Evolutionary conservation across 2,113 vertebrate species (phyloP).

Genomic region (Podilymbus podiceps): DNA sequence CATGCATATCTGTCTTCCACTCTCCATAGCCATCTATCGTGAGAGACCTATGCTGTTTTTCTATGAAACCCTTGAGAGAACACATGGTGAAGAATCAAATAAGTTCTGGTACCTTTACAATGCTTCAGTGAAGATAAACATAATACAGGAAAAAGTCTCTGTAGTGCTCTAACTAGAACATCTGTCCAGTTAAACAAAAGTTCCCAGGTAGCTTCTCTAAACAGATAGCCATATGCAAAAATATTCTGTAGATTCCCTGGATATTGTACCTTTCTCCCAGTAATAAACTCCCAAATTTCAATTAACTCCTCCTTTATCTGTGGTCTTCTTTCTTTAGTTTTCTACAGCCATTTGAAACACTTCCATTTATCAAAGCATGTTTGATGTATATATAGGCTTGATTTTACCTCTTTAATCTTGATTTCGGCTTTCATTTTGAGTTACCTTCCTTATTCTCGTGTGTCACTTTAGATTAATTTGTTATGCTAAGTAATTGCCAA

Average conservation of each 20-base stretch:
- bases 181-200: background rate
- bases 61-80: background rate
- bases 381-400: background rate
- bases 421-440: constrained; percentile 29
- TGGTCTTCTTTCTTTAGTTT: background rate
- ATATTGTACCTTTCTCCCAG: background rate
- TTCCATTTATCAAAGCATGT: background rate
- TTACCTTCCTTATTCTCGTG: constrained; percentile 17
- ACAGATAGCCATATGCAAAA: background rate
- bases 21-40: too few relatives aligned
- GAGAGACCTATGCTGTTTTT: background rate
- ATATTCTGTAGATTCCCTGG: background rate
- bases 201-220: background rate
- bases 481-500: constrained; percentile 47
- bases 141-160: background rate
- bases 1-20: background rate
- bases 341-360: background rate
- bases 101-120: background rate
- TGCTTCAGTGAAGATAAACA: background rate
- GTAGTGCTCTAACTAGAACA: background rate
- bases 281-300: background rate
- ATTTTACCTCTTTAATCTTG: constrained; percentile 22
- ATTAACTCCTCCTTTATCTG: background rate
- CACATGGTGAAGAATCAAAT: background rate
- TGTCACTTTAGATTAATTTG: constrained; percentile 41